Evolutionary conservation across 1,140 invertebrate genomes (phyloP).

Genomic region (Ceratina australensis): DNA sequence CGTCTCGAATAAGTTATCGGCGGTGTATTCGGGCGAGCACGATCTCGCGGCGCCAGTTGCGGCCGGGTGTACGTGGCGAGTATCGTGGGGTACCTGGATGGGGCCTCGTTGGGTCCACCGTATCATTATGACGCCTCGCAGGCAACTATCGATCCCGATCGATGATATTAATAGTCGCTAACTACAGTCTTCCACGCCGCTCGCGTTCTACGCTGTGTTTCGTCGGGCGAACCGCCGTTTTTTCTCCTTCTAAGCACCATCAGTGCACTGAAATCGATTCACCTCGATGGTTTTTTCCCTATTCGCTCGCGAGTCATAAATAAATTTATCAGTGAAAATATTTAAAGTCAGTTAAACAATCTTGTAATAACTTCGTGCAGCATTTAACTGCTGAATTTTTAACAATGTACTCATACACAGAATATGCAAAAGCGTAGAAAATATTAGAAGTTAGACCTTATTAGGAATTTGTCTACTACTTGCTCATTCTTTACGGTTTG

Average conservation of each 20-base stretch:
- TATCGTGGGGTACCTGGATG: conserved; percentile 64
- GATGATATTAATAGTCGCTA: conserved; percentile 78
- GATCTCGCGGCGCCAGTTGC: conserved; percentile 47
- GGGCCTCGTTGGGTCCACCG: conserved; percentile 63
- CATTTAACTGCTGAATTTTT: neutral
- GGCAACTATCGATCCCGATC: conserved; percentile 76
- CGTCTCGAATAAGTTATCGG: conserved; percentile 38
- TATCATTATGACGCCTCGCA: conserved; percentile 77
- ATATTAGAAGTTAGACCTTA: too few species aligned
- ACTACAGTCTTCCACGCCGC: conserved; percentile 72
- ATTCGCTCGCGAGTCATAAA: neutral
- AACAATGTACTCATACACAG: too few species aligned
- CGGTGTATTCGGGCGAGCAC: conserved; percentile 17
- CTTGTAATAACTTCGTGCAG: neutral
- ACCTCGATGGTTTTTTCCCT: neutral
- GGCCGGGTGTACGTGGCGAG: conserved; percentile 49
- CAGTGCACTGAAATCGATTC: neutral
- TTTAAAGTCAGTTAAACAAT: neutral
- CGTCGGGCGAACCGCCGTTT: neutral
- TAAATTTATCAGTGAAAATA: conserved; percentile 8
- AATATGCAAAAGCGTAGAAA: too few species aligned
- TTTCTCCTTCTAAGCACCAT: neutral
- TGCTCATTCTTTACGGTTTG: too few species aligned
- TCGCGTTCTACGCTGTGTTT: conserved; percentile 58
- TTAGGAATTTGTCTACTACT: too few species aligned